Percentiles rank a stretch among this genome's conserved stretches.
These are phyloP conservation scores for Hecatera dysodea DNA, from an alignment of 2,888 invertebrate species.

Conservation along the genomic window DNA sequence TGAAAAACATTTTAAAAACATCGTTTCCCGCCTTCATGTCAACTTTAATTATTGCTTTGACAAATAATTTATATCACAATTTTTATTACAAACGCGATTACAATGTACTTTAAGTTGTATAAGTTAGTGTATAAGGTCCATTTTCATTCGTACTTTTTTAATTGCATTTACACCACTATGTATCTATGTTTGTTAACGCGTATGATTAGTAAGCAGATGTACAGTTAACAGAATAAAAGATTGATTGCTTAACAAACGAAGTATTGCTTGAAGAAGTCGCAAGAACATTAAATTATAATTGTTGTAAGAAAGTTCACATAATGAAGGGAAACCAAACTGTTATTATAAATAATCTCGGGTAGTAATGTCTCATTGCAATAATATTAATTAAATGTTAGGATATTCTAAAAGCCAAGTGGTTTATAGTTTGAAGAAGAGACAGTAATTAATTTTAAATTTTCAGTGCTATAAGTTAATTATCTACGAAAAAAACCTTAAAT, in stretches of 20 bases:
- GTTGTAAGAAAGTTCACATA: slow-evolving; percentile 63
- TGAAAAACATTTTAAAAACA: slow-evolving; percentile 70
- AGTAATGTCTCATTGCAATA: slow-evolving; percentile 66
- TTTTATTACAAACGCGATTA: slow-evolving; percentile 64
- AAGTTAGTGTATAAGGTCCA: slow-evolving; percentile 26
- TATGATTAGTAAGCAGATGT: slow-evolving; percentile 18
- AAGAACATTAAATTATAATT: not conserved
- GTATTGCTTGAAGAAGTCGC: slow-evolving; percentile 9
- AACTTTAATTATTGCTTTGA: slow-evolving; percentile 76
- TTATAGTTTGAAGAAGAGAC: slow-evolving; percentile 41
- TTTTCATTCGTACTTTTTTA: slow-evolving; percentile 44
- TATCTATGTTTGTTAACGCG: slow-evolving; percentile 20
- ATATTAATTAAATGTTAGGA: slow-evolving; percentile 37
- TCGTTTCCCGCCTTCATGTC: slow-evolving; percentile 73
- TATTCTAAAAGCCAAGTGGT: slow-evolving; percentile 44
- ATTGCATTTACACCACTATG: slow-evolving; percentile 20
- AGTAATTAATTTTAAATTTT: slow-evolving; percentile 12
- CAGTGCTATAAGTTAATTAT: slow-evolving; percentile 17
- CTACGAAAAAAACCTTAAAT: slow-evolving; percentile 18
- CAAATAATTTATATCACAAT: slow-evolving; percentile 73
- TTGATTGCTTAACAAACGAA: slow-evolving; percentile 1
- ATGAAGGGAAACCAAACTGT: slow-evolving; percentile 68
- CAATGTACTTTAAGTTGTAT: slow-evolving; percentile 62
- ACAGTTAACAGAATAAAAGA: not conserved
- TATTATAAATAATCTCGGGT: slow-evolving; percentile 58